Evolutionary conservation across 2,888 invertebrate species (phyloP).

Genomic region (Opisthograptis luteolata): DNA sequence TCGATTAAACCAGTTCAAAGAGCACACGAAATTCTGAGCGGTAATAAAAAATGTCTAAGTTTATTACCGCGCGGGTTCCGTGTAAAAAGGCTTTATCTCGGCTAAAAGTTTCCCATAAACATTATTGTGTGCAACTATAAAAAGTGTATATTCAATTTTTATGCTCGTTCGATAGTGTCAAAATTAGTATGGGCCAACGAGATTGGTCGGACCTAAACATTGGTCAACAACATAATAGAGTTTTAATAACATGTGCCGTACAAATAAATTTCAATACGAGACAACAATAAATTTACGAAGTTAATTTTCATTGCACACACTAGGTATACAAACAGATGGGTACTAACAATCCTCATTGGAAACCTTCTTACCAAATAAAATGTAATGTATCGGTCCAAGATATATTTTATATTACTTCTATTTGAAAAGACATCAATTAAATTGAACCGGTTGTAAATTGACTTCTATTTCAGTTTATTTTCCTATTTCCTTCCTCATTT

Average conservation of each 20-base stretch:
- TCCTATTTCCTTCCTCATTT: too few relatives aligned
- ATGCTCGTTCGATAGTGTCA: slow-evolving; percentile 14
- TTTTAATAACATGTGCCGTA: slow-evolving; percentile 9
- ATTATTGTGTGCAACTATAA: slow-evolving; percentile 24
- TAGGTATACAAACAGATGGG: too few relatives aligned
- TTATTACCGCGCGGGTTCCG: slow-evolving; percentile 42
- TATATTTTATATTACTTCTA: too few relatives aligned
- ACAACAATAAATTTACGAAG: slow-evolving; percentile 16
- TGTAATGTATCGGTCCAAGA: too few relatives aligned
- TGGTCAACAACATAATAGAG: slow-evolving; percentile 21
- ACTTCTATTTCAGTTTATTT: too few relatives aligned
- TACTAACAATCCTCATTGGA: too few relatives aligned
- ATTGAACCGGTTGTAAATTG: too few relatives aligned
- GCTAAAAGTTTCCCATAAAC: slow-evolving; percentile 32
- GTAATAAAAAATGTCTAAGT: slow-evolving; percentile 52
- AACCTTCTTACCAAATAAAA: too few relatives aligned
- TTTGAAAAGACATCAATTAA: too few relatives aligned
- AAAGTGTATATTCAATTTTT: slow-evolving; percentile 24
- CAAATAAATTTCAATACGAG: slow-evolving; percentile 3
- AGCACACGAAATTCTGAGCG: slow-evolving; percentile 69
- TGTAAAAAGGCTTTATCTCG: slow-evolving; percentile 33
- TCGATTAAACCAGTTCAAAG: slow-evolving; percentile 77
- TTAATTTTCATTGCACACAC: too few relatives aligned
- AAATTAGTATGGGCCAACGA: slow-evolving; percentile 18
- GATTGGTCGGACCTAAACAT: slow-evolving; percentile 8